phyloP scores from a whole-genome alignment of 2,888 invertebrate species.

The Harpagoxenus sublaevis region DNA sequence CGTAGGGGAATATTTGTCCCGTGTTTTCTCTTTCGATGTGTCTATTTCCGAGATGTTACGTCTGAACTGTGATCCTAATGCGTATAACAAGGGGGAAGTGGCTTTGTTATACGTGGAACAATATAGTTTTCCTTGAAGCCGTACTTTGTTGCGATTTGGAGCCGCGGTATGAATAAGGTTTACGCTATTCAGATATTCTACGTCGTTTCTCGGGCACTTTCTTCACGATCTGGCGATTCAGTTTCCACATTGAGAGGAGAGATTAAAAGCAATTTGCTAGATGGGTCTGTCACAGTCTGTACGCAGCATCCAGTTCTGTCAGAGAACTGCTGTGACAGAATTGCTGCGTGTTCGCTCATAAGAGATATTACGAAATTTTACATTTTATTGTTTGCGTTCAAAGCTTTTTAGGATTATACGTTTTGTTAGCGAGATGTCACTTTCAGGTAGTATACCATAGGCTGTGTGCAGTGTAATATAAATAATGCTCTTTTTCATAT shows the following conservation, averaged over 20 bases:
- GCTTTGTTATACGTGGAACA: constrained; percentile 58
- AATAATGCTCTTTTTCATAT: background rate
- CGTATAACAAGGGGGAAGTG: constrained; percentile 21
- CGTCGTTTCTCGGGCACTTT: constrained; percentile 39
- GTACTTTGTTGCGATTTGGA: constrained; percentile 39
- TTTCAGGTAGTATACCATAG: background rate
- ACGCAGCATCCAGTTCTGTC: constrained; percentile 8
- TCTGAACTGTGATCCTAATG: constrained; percentile 50
- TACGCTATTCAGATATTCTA: constrained; percentile 54
- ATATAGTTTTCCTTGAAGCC: constrained; percentile 51
- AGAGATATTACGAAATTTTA: background rate
- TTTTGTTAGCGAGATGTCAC: background rate
- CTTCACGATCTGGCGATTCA: constrained; percentile 52
- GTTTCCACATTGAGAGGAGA: constrained; percentile 38
- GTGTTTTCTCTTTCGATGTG: constrained; percentile 35
- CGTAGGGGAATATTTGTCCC: background rate
- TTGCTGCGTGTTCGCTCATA: background rate
- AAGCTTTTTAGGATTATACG: background rate
- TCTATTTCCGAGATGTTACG: constrained; percentile 42
- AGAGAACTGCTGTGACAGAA: background rate
- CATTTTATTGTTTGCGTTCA: background rate
- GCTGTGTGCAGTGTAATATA: background rate
- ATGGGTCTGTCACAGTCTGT: constrained; percentile 1
- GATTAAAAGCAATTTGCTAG: constrained; percentile 43
- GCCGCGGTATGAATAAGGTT: constrained; percentile 56